These are phyloP conservation scores for Actenoides hombroni DNA, from an alignment of 2,113 vertebrate genomes.

Conservation along the genomic window DNA sequence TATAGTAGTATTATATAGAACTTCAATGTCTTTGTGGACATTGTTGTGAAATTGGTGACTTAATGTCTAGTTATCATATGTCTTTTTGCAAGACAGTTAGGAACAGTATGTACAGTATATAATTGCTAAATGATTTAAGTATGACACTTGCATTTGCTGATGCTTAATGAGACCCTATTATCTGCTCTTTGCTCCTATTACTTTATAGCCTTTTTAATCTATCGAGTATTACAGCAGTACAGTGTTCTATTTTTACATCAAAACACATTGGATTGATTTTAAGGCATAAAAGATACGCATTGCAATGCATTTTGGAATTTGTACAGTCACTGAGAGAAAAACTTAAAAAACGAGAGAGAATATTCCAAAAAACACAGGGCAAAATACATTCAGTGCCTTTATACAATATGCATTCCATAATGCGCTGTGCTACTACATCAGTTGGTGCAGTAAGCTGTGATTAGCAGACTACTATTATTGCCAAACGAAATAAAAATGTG, in stretches of 20 bases:
- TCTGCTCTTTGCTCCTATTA: constrained; percentile 73
- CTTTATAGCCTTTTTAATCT: constrained; percentile 68
- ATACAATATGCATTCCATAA: constrained; percentile 72
- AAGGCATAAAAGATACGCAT: constrained; percentile 61
- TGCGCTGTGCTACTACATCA: constrained; percentile 6
- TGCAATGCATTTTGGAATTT: constrained; percentile 70
- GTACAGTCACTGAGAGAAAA: constrained; percentile 67
- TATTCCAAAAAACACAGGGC: constrained; percentile 71
- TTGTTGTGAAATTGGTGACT: constrained; percentile 82
- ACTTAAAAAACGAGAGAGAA: constrained; percentile 31
- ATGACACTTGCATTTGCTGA: constrained; percentile 77
- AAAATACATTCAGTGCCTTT: constrained; percentile 79
- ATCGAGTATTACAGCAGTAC: constrained; percentile 67
- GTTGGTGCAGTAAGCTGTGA: constrained; percentile 23
- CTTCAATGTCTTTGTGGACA: constrained; percentile 86
- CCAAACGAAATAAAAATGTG: constrained; percentile 59
- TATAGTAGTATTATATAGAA: constrained; percentile 83
- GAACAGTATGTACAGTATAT: constrained; percentile 81
- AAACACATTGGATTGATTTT: constrained; percentile 62
- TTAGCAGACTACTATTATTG: constrained; percentile 37
- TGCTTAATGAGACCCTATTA: constrained; percentile 74
- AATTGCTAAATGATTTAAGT: constrained; percentile 77
- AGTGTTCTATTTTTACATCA: constrained; percentile 72
- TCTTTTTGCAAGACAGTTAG: constrained; percentile 84
- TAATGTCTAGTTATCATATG: constrained; percentile 82